Base-by-base conservation (phyloP, 2,797 vertebrate genomes). In the Labroides dimidiatus region DNA sequence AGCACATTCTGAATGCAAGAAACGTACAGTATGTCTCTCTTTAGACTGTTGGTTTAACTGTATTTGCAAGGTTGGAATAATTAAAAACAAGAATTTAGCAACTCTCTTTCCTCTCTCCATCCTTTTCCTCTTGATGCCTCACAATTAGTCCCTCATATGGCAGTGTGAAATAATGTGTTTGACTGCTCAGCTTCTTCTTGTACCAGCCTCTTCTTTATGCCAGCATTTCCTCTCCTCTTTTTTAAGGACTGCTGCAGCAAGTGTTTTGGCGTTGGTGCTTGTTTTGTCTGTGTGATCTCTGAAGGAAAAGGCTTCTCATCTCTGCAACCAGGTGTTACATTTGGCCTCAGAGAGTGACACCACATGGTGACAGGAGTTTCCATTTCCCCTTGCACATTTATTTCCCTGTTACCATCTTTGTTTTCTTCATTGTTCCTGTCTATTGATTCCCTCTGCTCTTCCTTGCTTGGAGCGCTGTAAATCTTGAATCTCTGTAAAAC, bases 21-120 rank as follows among this genome's bases (percentile, higher is more conserved):
- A 12, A n/a, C 4, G 30, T 33, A 33, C 30, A 33, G 4, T 64
- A 33, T 23, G 3, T 55, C 74, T n/a, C 72, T 30, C 16, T n/a
- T 16, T 63, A 68, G 55, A 51, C 54, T 76, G 55, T 70, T 67
- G 48, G 55, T 70, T 65, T 1, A 1, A 73, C 24, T 51, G 19
- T 37, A 61, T 77, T 54, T 78, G 78, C 66, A 78, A 62, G 50
- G 58, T 72, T 84, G 67, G 69, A 74, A 64, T 70, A 48, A 70
- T 30, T 56, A 48, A 87, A 60, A 69, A 69, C 16, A 51, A 73
- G 52, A 81, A 72, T 27, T 13, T 75, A 62, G 21, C 47, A 20
- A 52, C 44, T 53, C 36, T 30, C 3, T 45, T 33, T 36, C 23
- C 49, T 11, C 61, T 12, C 50, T 44, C 24, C 37, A 27, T 17